Evolutionary conservation across 2,888 invertebrate genomes (phyloP), one percentile per base, ranked within the genome.

Genomic region (Tanytarsus gracilentus): DNA sequence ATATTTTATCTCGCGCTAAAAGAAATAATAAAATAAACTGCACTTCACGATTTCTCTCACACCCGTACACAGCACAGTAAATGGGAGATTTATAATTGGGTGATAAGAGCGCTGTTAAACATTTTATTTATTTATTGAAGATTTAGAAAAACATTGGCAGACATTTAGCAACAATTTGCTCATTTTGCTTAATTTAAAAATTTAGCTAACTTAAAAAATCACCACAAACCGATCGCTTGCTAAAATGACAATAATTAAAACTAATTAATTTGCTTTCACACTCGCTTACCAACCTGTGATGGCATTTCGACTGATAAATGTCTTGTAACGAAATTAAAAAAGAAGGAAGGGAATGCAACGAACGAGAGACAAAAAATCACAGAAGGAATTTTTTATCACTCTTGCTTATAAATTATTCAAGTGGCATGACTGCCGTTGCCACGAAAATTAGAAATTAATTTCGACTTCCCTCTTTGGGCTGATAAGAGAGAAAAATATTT

Each of bases 211-310:
- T n/a, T n/a, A n/a, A n/a, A n/a, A n/a, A n/a, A n/a, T n/a, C n/a
- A n/a, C n/a, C n/a, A n/a, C n/a, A n/a, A n/a, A n/a, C n/a, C 36
- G 36, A 36, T 36, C 36, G 36, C 16, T 14, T 21, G 44, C 44
- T 11, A 49, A 55, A 55, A 40, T 40, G 55, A 55, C 55, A 55
- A 55, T 55, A 55, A 55, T 55, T 55, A 55, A 55, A 55, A 26
- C 55, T 40, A 55, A 55, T 55, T 55, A 55, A 40, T 55, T 55
- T 55, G 40, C 39, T 55, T 21, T 33, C 21, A 14, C n/a, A 16
- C 8, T 33, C 53, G 53, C 29, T 23, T 52, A 30, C 11, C 18
- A 14, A 14, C 7, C 26, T 25, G 4, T 55, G 55, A 55, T 55
- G 55, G 39, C 21, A 23, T 53, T 53, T n/a, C 14, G 27, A 14